Evolutionary conservation across 2,113 vertebrate genomes (phyloP).

Genomic region (Neolamprologus cancellatus): DNA sequence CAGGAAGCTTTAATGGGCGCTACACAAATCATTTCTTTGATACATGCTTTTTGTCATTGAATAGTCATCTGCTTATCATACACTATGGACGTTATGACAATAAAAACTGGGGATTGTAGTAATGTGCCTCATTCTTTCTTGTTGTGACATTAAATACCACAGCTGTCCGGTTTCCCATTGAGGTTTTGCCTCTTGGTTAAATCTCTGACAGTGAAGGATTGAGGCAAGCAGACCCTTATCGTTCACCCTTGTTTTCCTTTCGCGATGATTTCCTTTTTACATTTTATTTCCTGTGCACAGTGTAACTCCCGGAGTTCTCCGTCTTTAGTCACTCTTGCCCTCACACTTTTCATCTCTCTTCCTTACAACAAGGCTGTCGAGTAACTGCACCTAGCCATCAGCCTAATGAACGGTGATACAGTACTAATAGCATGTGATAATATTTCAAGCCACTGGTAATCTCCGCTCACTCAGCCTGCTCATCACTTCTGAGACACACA

Average conservation of each 20-base stretch:
- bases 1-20: conserved; percentile 1
- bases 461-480: conserved; percentile 55
- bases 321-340: neutral
- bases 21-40: conserved; percentile 6
- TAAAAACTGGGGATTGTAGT: neutral
- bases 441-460: conserved; percentile 60
- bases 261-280: neutral
- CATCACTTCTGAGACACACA: conserved; percentile 12
- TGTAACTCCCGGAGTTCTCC: neutral
- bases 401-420: conserved; percentile 64
- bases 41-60: neutral
- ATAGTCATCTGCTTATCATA: conserved; percentile 1
- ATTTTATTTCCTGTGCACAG: neutral
- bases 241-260: neutral
- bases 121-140: neutral
- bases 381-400: conserved; percentile 27
- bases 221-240: neutral
- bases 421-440: conserved; percentile 64
- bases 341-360: neutral
- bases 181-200: neutral
- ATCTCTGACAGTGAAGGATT: neutral
- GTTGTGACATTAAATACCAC: neutral
- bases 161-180: neutral
- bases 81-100: neutral
- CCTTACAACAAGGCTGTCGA: conserved; percentile 16